These are phyloP conservation scores for Mycetomoellerius zeteki DNA, from an alignment of 1,140 invertebrate species.

Conservation along the genomic window DNA sequence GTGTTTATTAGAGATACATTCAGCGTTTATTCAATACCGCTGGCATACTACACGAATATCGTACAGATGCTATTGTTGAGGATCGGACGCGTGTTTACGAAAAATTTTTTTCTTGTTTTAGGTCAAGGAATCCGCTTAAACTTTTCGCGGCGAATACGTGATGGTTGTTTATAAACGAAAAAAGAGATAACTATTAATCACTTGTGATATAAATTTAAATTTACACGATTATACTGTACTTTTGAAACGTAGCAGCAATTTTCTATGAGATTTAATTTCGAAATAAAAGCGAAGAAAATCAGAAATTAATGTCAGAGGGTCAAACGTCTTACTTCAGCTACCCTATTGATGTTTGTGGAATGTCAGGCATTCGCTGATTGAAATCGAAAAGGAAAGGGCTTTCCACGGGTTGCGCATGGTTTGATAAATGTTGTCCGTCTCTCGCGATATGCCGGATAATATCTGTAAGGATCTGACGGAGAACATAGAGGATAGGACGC, in stretches of 20 bases:
- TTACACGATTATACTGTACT: neutral
- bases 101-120: conserved; percentile 21
- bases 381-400: conserved; percentile 74
- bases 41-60: conserved; percentile 9
- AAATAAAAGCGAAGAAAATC: conserved; percentile 22
- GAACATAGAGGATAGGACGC: conserved; percentile 57
- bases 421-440: conserved; percentile 85
- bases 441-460: conserved; percentile 83
- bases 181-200: conserved; percentile 7
- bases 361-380: conserved; percentile 85
- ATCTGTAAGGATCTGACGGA: conserved; percentile 79
- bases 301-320: conserved; percentile 78
- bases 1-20: conserved; percentile 65
- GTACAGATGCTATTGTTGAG: conserved; percentile 30
- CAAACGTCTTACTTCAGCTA: conserved; percentile 82
- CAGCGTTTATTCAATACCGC: conserved; percentile 53
- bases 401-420: conserved; percentile 64
- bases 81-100: conserved; percentile 25
- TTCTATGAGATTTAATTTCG: neutral
- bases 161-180: neutral
- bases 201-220: neutral
- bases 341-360: conserved; percentile 84
- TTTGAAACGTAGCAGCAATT: neutral
- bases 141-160: conserved; percentile 19
- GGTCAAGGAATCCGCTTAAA: conserved; percentile 34